Evolutionary conservation across 2,888 invertebrate genomes (phyloP).

Genomic region (Trissoscelio sp.): DNA sequence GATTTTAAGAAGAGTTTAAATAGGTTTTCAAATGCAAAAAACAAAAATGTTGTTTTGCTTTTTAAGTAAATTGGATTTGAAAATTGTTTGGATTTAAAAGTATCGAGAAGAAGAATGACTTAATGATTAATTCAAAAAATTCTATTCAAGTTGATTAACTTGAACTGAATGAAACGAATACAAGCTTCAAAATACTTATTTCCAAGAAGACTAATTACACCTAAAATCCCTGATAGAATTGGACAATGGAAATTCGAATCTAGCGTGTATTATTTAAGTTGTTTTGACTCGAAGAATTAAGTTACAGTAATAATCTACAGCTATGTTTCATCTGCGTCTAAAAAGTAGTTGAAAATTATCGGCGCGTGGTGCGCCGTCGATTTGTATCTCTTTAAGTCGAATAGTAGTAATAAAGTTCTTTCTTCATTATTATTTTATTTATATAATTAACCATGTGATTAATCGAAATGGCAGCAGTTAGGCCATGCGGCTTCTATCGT

Average conservation of each 20-base stretch:
- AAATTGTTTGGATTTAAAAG: too few species aligned
- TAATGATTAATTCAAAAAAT: too few species aligned
- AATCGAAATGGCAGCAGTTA: constrained; percentile 83
- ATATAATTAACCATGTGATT: constrained; percentile 79
- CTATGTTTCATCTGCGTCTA: constrained; percentile 77
- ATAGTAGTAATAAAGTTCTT: constrained; percentile 78
- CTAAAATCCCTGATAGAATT: constrained; percentile 72
- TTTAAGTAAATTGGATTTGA: too few species aligned
- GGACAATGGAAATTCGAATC: constrained; percentile 79
- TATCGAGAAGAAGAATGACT: too few species aligned
- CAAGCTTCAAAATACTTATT: constrained; percentile 55
- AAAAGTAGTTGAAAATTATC: constrained; percentile 81
- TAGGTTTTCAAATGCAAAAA: too few species aligned
- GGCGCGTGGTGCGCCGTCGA: constrained; percentile 72
- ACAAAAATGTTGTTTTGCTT: too few species aligned
- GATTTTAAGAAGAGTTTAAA: too few species aligned
- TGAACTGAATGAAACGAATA: too few species aligned
- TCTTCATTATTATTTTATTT: constrained; percentile 69
- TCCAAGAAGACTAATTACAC: constrained; percentile 55
- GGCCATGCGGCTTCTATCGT: constrained; percentile 83
- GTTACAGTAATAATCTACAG: constrained; percentile 72
- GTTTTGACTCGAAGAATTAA: constrained; percentile 75
- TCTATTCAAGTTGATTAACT: too few species aligned
- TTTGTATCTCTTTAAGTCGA: constrained; percentile 76
- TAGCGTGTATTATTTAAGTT: constrained; percentile 77